A percentile compares a stretch with the other conserved stretches of the same genome.
Conservation (phyloP, 2,113 vertebrate genomes). For the Haemorhous mexicanus region DNA sequence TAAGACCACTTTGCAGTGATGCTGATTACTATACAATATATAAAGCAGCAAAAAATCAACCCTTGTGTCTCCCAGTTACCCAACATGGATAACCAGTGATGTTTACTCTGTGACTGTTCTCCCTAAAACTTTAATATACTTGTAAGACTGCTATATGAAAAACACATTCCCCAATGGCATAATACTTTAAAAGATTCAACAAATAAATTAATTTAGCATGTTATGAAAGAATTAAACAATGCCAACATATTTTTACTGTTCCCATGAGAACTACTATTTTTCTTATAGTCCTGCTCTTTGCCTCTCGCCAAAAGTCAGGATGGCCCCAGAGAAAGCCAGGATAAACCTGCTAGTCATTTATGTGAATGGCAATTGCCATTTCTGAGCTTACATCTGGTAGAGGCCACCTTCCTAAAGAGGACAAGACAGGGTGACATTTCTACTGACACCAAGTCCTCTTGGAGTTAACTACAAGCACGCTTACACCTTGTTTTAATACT, state of each 20-base stretch:
- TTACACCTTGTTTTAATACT: constrained; percentile 8
- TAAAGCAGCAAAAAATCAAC: neutral
- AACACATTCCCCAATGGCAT: constrained; percentile 66
- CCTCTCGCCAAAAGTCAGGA: constrained; percentile 36
- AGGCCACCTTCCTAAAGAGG: constrained; percentile 15
- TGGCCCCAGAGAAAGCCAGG: neutral
- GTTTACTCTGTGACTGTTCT: neutral
- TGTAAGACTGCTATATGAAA: constrained; percentile 62
- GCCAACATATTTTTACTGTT: constrained; percentile 46
- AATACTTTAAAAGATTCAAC: constrained; percentile 52
- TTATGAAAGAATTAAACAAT: constrained; percentile 67
- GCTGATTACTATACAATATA: neutral
- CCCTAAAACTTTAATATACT: constrained; percentile 10
- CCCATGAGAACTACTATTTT: constrained; percentile 29
- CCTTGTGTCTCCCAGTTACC: neutral
- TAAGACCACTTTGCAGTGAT: neutral
- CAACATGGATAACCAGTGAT: neutral
- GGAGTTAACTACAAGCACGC: neutral
- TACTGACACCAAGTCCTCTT: neutral
- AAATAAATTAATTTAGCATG: constrained; percentile 69
- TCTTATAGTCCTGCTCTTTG: constrained; percentile 27
- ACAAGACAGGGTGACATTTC: neutral
- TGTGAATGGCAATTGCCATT: neutral
- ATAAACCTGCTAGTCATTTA: constrained; percentile 51
- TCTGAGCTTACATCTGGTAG: neutral